A percentile compares a stretch with the other conserved stretches of the same genome.
Evolutionary conservation across 2,888 invertebrate species (phyloP).

Genomic region (Morpho achilles): DNA sequence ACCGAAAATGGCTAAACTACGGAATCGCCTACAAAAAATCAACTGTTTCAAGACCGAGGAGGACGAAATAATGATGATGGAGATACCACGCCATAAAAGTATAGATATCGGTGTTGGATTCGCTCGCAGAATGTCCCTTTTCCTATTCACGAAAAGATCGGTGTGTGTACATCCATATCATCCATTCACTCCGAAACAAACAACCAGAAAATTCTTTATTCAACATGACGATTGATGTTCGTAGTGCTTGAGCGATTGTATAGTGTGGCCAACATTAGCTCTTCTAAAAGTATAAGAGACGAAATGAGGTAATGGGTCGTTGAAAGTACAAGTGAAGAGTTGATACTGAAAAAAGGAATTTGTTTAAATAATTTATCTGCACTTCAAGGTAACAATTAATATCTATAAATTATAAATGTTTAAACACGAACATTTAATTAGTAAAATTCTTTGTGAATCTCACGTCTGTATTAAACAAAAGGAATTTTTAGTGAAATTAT

Average conservation of each 20-base stretch:
- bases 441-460: too few relatives aligned
- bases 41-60: slow-evolving; percentile 51
- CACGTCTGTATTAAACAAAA: too few relatives aligned
- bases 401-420: too few relatives aligned
- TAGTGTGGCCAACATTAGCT: background rate
- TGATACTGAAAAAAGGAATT: too few relatives aligned
- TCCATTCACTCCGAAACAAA: slow-evolving; percentile 65
- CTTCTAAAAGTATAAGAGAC: background rate
- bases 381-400: too few relatives aligned
- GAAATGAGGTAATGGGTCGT: background rate
- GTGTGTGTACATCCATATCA: slow-evolving; percentile 69
- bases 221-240: slow-evolving; percentile 37
- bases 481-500: too few relatives aligned
- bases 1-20: slow-evolving; percentile 47
- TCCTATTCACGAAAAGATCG: slow-evolving; percentile 61
- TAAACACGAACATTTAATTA: too few relatives aligned
- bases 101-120: slow-evolving; percentile 65
- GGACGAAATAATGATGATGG: slow-evolving; percentile 49
- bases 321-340: too few relatives aligned
- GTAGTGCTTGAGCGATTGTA: background rate
- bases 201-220: slow-evolving; percentile 59
- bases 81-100: slow-evolving; percentile 59
- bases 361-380: too few relatives aligned
- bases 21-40: slow-evolving; percentile 47
- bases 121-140: slow-evolving; percentile 61